Conservation (phyloP, 2,797 vertebrate genomes). For the Hippoglossus hippoglossus region DNA sequence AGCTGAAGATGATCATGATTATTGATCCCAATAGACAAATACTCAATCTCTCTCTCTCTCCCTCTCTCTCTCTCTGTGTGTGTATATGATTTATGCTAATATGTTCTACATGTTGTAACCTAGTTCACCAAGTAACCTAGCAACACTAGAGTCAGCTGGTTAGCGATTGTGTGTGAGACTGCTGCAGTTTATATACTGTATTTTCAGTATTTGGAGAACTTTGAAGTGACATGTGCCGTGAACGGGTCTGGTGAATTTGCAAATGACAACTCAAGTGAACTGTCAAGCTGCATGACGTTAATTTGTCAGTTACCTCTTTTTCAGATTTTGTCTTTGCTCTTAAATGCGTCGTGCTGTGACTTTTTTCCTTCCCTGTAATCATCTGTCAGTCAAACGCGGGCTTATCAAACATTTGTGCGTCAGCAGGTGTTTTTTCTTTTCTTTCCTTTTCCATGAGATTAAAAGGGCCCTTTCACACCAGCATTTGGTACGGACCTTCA, state of each 20-base stretch:
- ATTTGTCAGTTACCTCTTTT: constrained; percentile 31
- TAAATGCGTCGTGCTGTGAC: background rate
- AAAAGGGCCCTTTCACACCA: too few relatives aligned
- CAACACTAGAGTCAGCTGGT: constrained; percentile 78
- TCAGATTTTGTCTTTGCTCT: constrained; percentile 13
- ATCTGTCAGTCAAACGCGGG: constrained; percentile 7
- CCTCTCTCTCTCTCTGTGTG: constrained; percentile 4
- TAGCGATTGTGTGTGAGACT: constrained; percentile 32
- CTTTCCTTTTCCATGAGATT: background rate
- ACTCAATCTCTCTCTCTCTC: constrained; percentile 11
- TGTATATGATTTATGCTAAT: constrained; percentile 76
- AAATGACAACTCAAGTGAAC: constrained; percentile 5
- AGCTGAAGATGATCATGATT: constrained; percentile 33
- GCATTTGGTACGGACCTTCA: too few relatives aligned
- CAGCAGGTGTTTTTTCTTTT: background rate
- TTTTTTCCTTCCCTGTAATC: constrained; percentile 12
- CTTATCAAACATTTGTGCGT: background rate
- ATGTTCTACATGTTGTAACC: constrained; percentile 75
- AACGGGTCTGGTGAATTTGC: constrained; percentile 28
- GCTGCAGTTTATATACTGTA: constrained; percentile 13
- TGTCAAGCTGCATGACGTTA: constrained; percentile 22
- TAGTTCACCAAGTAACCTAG: constrained; percentile 84
- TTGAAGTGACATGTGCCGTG: background rate
- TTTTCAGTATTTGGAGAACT: constrained; percentile 28
- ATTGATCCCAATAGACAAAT: constrained; percentile 42